phyloP scores from a whole-genome alignment of 2,113 vertebrate species.

The Hemicordylus capensis region DNA sequence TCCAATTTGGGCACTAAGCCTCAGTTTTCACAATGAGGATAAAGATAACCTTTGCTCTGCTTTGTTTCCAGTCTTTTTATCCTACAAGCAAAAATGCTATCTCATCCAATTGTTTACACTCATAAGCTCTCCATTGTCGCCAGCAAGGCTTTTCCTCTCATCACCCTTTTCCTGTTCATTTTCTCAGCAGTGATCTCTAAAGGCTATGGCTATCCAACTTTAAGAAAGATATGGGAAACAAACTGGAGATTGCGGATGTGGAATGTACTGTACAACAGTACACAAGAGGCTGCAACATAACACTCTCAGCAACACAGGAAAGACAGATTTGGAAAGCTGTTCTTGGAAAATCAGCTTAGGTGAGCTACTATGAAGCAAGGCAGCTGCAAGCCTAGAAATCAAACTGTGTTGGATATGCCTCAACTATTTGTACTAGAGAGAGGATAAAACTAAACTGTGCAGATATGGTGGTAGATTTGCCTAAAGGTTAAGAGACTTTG shows the following conservation, averaged over 20 bases:
- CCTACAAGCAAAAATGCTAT: conserved; percentile 63
- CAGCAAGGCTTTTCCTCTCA: conserved; percentile 65
- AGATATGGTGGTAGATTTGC: neutral
- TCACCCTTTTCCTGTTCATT: conserved; percentile 76
- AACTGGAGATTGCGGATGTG: conserved; percentile 8
- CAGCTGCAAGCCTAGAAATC: neutral
- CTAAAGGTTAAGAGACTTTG: neutral
- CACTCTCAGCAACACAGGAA: conserved; percentile 1
- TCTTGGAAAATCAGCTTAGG: neutral
- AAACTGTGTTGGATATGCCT: neutral
- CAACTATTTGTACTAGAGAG: neutral
- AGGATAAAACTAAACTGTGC: neutral
- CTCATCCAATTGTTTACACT: conserved; percentile 68
- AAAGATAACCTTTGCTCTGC: conserved; percentile 66
- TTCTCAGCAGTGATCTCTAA: conserved; percentile 60
- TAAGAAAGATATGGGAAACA: conserved; percentile 39
- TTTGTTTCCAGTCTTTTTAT: conserved; percentile 70
- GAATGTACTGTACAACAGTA: conserved; percentile 16
- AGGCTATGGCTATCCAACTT: conserved; percentile 38
- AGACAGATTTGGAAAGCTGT: conserved; percentile 9
- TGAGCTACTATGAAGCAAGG: neutral
- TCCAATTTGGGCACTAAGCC: conserved; percentile 48
- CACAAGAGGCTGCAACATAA: neutral
- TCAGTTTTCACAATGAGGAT: conserved; percentile 51
- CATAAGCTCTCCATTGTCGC: conserved; percentile 47